Conservation (phyloP, 2,888 invertebrate species). For the Yponomeuta plumbellus region DNA sequence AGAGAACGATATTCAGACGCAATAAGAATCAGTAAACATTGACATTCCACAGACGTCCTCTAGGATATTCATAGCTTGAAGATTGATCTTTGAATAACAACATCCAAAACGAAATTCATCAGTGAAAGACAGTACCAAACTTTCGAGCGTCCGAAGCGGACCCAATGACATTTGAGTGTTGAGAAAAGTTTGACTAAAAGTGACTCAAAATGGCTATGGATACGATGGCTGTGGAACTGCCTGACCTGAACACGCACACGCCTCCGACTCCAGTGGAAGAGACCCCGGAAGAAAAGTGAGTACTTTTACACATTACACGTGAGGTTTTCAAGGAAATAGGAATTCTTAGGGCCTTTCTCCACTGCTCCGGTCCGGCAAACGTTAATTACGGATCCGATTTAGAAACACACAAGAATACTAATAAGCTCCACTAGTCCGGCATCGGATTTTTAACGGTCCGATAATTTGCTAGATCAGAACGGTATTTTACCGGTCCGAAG, state of each 20-base stretch:
- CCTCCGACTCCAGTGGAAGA: slow-evolving; percentile 57
- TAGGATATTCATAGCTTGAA: not conserved
- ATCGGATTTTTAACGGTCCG: too few species aligned
- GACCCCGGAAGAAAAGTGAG: slow-evolving; percentile 70
- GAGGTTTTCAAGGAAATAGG: too few species aligned
- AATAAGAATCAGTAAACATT: not conserved
- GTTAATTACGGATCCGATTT: too few species aligned
- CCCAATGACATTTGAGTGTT: not conserved
- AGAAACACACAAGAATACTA: too few species aligned
- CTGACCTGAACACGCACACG: slow-evolving; percentile 56
- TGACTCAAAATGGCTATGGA: slow-evolving; percentile 64
- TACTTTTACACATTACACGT: slow-evolving; percentile 27
- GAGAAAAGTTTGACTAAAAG: not conserved
- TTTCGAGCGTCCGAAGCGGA: not conserved
- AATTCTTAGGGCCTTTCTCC: too few species aligned
- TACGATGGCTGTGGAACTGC: slow-evolving; percentile 71
- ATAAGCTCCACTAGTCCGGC: too few species aligned
- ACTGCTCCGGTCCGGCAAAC: too few species aligned
- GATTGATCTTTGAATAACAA: not conserved
- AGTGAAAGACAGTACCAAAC: not conserved
- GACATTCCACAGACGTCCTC: not conserved
- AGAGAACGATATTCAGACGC: not conserved
- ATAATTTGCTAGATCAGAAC: too few species aligned
- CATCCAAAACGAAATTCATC: not conserved
- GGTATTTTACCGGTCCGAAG: too few species aligned